phyloP scores from a whole-genome alignment of 2,888 invertebrate species.

The Helleia helle region DNA sequence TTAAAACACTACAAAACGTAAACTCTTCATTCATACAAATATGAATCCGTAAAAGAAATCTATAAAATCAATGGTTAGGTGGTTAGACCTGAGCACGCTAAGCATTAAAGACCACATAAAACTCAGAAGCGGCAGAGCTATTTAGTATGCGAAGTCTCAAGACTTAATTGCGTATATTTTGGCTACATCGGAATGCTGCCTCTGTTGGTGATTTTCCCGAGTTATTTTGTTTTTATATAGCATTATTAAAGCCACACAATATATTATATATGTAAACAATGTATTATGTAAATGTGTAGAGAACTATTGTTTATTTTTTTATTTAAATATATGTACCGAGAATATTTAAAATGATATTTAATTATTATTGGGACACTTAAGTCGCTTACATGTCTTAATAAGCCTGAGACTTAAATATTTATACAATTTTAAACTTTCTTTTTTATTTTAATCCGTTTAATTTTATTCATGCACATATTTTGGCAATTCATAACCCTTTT shows the following conservation, averaged over 20 bases:
- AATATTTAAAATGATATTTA: not conserved
- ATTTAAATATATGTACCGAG: not conserved
- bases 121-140: not conserved
- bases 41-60: too few relatives aligned
- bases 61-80: not conserved
- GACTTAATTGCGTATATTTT: not conserved
- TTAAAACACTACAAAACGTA: not conserved
- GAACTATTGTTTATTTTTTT: not conserved
- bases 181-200: not conserved
- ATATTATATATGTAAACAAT: not conserved
- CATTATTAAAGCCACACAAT: conserved; percentile 9
- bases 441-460: too few relatives aligned
- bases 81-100: not conserved
- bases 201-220: too few relatives aligned
- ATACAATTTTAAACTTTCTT: too few relatives aligned
- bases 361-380: not conserved
- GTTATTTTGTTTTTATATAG: not conserved
- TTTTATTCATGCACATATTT: not conserved
- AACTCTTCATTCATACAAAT: too few relatives aligned
- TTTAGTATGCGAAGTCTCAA: not conserved
- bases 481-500: not conserved
- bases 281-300: conserved; percentile 6
- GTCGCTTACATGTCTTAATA: too few relatives aligned
- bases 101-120: not conserved
- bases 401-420: too few relatives aligned